Percentiles rank a stretch among this genome's conserved stretches.
phyloP scores from a whole-genome alignment of 2,797 vertebrate genomes.

The Hylomyscus alleni region DNA sequence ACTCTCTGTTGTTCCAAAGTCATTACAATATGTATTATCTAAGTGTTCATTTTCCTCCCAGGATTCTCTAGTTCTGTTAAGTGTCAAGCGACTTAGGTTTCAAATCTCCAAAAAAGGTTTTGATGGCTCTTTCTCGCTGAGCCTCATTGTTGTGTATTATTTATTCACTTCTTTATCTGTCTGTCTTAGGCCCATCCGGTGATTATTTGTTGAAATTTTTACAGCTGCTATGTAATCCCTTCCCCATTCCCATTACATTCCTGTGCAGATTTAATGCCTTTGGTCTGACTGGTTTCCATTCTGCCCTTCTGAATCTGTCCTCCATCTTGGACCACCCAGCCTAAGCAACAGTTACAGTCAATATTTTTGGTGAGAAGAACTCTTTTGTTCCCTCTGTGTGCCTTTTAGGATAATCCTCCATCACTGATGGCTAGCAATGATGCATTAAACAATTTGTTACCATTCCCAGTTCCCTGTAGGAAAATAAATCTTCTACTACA shows the following conservation, averaged over 20 bases:
- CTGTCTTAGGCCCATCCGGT: neutral
- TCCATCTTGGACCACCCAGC: neutral
- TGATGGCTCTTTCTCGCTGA: neutral
- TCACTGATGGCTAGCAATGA: neutral
- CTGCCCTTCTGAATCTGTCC: neutral
- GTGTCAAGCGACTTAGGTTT: neutral
- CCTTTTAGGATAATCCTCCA: neutral
- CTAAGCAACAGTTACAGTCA: neutral
- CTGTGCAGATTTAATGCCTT: neutral
- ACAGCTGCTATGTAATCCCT: neutral
- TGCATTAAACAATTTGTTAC: neutral
- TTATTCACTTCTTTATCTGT: neutral
- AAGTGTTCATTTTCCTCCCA: neutral
- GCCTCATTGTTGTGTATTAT: neutral
- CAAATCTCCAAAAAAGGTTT: slow-evolving; percentile 12
- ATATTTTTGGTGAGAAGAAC: neutral
- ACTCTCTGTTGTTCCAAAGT: neutral
- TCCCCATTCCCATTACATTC: neutral
- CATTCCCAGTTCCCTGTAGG: neutral
- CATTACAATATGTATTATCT: neutral
- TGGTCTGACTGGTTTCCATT: neutral
- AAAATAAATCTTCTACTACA: neutral
- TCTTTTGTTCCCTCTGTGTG: neutral
- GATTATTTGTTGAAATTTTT: neutral
- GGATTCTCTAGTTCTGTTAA: neutral